Base-by-base conservation (phyloP, 2,888 invertebrate genomes). In the Auanema freiburgensis region DNA sequence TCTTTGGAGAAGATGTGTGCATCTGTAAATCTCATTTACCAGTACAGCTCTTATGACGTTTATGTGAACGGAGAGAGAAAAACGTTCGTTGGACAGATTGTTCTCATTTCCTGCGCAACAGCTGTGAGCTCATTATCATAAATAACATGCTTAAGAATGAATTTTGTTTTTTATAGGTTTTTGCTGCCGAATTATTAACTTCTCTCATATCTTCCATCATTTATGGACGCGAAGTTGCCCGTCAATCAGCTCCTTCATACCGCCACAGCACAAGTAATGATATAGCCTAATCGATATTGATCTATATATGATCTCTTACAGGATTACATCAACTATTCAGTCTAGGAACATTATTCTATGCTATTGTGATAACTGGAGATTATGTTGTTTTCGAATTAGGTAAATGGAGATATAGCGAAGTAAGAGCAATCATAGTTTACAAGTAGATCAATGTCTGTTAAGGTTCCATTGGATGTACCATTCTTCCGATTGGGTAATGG, bases 301-400 rank as follows among this genome's bases (percentile, higher is more conserved):
- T 52, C 24, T 8, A 5, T 33, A 33, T 8, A 33, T 33, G 6
- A 10, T 16, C 14, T 50, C 52, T 50, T 53, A 16, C 23, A 64
- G 77, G 60, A 10, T 59, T 81, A 25, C 78, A 80, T 53, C 65
- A 71, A 10, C 57, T 78, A 24, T 77, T 79, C 60, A 73, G 81
- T n/a, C 59, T 81, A 21, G 81, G 83, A 54, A 73, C 77, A 6
- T 64, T 82, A 10, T 77, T 81, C 65, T 82, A 82, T 60, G 81
- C 77, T 0, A 67, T 81, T 23, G 76, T 79, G 8, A 69, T 82
- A 59, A 81, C 82, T 33, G 80, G 78, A 52, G 74, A 74, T 42
- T 81, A 81, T 52, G 67, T 83, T 40, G 79, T 82, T 0, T 83
- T 81, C 57, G 82, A 82, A 53, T 55, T 83, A n/a, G 83, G 81